Base-by-base conservation (phyloP, 2,888 invertebrate genomes). In the Micropterix aruncella region DNA sequence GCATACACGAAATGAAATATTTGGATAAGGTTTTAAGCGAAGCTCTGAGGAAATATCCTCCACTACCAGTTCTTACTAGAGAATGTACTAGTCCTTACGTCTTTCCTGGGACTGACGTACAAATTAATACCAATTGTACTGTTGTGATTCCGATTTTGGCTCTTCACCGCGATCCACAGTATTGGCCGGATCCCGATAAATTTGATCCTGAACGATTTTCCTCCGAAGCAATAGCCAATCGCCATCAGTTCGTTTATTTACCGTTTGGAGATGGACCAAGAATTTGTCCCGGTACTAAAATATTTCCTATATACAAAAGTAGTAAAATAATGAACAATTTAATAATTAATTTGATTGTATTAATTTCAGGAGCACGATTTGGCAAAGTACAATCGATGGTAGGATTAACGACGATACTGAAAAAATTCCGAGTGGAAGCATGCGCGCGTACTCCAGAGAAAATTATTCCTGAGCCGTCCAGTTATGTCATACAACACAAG, bases 141-240 rank as follows among this genome's bases (percentile, higher is more conserved):
- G 38, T 38, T 9, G 38, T 38, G 15, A 38, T 38, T 9, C 38
- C 38, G 5, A 15, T 38, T 4, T 7, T 12, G 4, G 38, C 38
- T 14, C 38, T 38, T 14, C 38, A 38, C 16, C 16, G 14, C 14
- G 38, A 38, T 38, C 38, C 38, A 5, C 38, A 38, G 16, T 38
- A 38, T 16, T 38, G 14, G 5, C n/a, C n/a, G 5, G 14, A 38
- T 38, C 38, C 38, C 5, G 15, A 38, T 7, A 14, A 9, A 38
- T 38, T 38, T 38, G 16, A 38, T 38, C 38, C 38, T 9, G 38
- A 38, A 15, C 5, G 16, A 5, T 38, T 38, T 38, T 16, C 27
- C 7, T 12, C 27, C 5, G 27, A 27, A 27, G 27, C 27, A 7
- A 27, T 27, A 7, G 7, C 5, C 7, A 7, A 5, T 7, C 27